Percentiles rank a stretch among this genome's conserved stretches.
Conservation (phyloP, 2,113 vertebrate species). For the Pomatostomus ruficeps region DNA sequence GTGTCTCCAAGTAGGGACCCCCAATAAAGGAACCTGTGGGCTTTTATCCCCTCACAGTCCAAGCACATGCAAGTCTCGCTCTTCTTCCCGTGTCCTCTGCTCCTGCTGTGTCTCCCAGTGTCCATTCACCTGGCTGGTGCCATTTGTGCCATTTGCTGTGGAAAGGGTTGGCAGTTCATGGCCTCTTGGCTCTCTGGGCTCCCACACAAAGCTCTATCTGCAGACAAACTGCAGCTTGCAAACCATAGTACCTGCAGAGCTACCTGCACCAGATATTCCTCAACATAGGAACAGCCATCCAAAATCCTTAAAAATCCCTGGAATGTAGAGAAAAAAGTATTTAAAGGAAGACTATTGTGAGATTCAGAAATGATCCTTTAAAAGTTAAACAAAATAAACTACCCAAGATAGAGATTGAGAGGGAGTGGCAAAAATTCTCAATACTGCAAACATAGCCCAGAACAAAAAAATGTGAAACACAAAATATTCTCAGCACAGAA, state of each 20-base stretch:
- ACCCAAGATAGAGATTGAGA: not conserved
- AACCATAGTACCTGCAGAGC: not conserved
- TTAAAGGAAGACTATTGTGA: not conserved
- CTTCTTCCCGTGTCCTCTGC: not conserved
- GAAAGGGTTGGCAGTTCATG: not conserved
- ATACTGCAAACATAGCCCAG: not conserved
- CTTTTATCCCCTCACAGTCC: not conserved
- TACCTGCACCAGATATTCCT: not conserved
- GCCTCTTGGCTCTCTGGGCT: not conserved
- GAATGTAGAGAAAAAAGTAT: not conserved
- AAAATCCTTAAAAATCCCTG: not conserved
- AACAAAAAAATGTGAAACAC: not conserved
- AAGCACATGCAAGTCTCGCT: accelerated
- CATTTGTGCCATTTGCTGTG: accelerated
- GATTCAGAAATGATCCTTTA: not conserved
- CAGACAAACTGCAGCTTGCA: not conserved
- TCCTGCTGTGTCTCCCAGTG: not conserved
- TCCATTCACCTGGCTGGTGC: not conserved
- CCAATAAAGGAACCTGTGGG: not conserved
- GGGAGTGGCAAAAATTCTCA: not conserved
- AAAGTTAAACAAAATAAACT: not conserved
- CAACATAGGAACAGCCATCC: not conserved
- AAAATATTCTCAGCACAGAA: not conserved
- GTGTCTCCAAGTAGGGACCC: accelerated
- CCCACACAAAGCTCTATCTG: not conserved